Evolutionary conservation across 1,140 invertebrate species (phyloP).

Genomic region (Formica exsecta): DNA sequence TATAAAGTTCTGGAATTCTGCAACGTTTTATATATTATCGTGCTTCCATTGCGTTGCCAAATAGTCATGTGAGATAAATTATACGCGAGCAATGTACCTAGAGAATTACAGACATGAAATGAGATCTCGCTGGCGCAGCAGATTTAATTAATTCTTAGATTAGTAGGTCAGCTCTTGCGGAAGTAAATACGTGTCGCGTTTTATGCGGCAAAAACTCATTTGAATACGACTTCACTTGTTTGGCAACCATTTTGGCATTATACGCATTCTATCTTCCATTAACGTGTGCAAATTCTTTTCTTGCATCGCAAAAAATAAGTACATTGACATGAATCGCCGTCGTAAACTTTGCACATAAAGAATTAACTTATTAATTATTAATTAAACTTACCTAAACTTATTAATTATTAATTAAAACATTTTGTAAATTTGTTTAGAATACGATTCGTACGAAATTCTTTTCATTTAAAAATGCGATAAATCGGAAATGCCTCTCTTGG

Average conservation of each 20-base stretch:
- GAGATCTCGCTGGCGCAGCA: conserved; percentile 29
- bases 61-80: conserved; percentile 38
- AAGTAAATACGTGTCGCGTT: conserved; percentile 49
- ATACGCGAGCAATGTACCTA: conserved; percentile 16
- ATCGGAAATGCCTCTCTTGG: not conserved
- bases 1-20: conserved; percentile 22
- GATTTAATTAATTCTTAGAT: conserved; percentile 67
- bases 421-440: not conserved
- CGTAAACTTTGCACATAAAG: not conserved
- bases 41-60: conserved; percentile 7
- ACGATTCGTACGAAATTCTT: not conserved
- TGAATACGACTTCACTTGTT: conserved; percentile 58
- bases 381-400: not conserved
- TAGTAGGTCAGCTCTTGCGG: conserved; percentile 46
- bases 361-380: conserved; percentile 7
- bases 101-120: conserved; percentile 44
- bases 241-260: conserved; percentile 61
- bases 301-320: not conserved
- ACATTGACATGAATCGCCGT: not conserved
- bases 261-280: conserved; percentile 38
- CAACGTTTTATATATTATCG: conserved; percentile 9
- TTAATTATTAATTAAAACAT: not conserved
- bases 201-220: conserved; percentile 49
- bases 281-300: conserved; percentile 20
- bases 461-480: not conserved